A percentile compares a stretch with the other conserved stretches of the same genome.
Evolutionary conservation across 2,797 vertebrate species (phyloP).

Genomic region (Australoheros facetus): DNA sequence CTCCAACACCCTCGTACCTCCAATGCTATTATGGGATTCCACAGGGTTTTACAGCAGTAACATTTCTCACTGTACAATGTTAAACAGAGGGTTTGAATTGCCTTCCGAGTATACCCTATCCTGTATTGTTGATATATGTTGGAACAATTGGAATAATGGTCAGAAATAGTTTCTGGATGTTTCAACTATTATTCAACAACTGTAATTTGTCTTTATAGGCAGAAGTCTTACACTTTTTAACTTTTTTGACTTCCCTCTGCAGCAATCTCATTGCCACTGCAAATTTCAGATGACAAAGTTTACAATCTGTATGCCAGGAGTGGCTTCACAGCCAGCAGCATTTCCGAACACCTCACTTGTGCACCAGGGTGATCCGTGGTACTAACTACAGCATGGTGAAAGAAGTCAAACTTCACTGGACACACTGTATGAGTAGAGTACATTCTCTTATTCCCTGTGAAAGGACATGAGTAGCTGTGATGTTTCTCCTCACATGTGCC

Average conservation of each 20-base stretch:
- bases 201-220: neutral
- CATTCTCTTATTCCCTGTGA: constrained; percentile 18
- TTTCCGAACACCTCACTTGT: constrained; percentile 2
- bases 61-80: neutral
- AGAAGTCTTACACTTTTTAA: neutral
- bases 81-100: neutral
- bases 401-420: constrained; percentile 28
- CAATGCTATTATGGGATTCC: constrained; percentile 9
- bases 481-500: constrained; percentile 12
- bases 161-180: neutral
- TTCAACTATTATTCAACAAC: neutral
- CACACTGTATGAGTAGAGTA: constrained; percentile 5
- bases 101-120: neutral
- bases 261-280: neutral
- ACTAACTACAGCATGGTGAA: constrained; percentile 13
- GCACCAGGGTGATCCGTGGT: neutral
- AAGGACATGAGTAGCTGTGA: constrained; percentile 25
- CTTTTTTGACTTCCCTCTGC: neutral
- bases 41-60: neutral
- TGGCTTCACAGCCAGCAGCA: constrained; percentile 6
- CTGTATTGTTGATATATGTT: neutral
- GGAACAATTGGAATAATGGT: neutral
- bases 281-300: constrained; percentile 8
- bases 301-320: neutral
- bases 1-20: neutral